Base-by-base conservation (phyloP, 2,888 invertebrate species). In the Hirtodrosophila cameraria region DNA sequence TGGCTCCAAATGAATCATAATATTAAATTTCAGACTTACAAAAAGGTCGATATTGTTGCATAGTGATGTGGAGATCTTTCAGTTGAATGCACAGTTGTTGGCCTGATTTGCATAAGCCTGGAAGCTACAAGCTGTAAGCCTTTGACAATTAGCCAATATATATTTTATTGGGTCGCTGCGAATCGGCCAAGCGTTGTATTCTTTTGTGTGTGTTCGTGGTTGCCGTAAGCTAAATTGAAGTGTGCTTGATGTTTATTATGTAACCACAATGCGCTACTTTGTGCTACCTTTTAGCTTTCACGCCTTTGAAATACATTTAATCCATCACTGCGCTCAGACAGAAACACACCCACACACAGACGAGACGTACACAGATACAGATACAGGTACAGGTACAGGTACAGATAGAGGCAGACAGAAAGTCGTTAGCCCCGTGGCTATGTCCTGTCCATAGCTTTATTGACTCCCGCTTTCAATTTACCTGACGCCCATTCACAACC, bases 291-390 rank as follows among this genome's bases (percentile, higher is more conserved):
- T 82, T 84, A 65, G 78, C 86, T 84, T 86, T 82, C 82, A 82
- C 86, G 86, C 81, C 86, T 77, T 86, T 86, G 79, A 86, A 75
- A 84, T 75, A 86, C 78, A 86, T 81, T 81, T 82, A 86, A 82
- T 82, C 81, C 86, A 86, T 82, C 81, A 81, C 86, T 79, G 64
- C 65, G 57, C 16, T 39, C 39, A 72, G 59, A 53, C 55, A 52
- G 43, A 52, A 42, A 25, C 46, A 49, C 13, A 57, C 48, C 15
- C 15, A 42, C 38, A 41, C 41, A 55, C 50, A 39, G 36, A 61
- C 53, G n/a, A 27, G 11, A 50, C 45, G 46, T 25, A 38, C 46
- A 58, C 15, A 49, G 1, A 61, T 11, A 49, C 20, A 36, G 16
- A 30, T 16, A 46, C 6, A 27, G 15, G 2, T 18, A 18, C 25